Conservation (phyloP, 2,888 invertebrate genomes). For the Laothoe populi region DNA sequence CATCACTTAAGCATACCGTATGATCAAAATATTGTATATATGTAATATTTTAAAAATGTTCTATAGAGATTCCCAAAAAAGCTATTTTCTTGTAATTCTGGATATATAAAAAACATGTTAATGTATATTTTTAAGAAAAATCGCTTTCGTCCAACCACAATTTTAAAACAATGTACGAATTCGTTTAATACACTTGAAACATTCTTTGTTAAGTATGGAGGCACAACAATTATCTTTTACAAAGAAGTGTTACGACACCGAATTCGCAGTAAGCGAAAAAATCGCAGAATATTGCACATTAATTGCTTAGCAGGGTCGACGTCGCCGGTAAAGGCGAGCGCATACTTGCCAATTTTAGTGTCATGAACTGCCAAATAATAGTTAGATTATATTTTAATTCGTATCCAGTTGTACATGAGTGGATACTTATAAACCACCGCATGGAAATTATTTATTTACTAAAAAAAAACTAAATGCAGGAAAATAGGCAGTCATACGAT, state of each 20-base stretch:
- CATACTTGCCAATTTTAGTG: neutral
- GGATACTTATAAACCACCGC: too few relatives aligned
- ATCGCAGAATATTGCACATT: constrained; percentile 13
- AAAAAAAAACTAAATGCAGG: too few relatives aligned
- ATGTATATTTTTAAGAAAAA: neutral
- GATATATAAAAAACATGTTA: too few relatives aligned
- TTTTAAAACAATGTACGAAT: neutral
- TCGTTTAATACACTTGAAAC: neutral
- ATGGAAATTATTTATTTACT: too few relatives aligned
- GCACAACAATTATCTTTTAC: constrained; percentile 7
- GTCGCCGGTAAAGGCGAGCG: neutral
- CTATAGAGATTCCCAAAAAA: too few relatives aligned
- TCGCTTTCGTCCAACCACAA: neutral
- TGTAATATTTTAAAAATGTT: too few relatives aligned
- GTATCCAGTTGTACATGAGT: neutral
- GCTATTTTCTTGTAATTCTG: too few relatives aligned
- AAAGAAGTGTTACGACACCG: constrained; percentile 19
- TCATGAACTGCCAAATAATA: neutral
- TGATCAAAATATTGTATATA: too few relatives aligned
- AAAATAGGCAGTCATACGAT: too few relatives aligned
- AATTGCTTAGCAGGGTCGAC: constrained; percentile 1
- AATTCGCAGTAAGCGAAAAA: constrained; percentile 9
- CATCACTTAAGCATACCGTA: too few relatives aligned
- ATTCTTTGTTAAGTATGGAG: constrained; percentile 10
- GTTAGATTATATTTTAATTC: too few relatives aligned